Conservation (phyloP, 2,888 invertebrate genomes). For the Leptinotarsa tumamoca region DNA sequence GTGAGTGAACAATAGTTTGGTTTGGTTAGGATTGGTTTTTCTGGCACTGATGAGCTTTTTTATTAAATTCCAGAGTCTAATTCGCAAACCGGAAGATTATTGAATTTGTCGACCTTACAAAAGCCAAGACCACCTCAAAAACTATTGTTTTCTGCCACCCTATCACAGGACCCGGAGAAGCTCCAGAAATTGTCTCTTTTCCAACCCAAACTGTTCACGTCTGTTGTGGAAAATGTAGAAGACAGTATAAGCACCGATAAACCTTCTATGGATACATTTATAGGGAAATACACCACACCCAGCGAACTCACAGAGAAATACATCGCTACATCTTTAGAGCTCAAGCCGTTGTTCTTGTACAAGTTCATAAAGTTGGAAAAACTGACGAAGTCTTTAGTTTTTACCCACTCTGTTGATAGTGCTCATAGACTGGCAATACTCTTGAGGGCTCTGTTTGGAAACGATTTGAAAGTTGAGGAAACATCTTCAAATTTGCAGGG, state of each 20-base stretch:
- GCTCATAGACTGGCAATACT: slow-evolving; percentile 80
- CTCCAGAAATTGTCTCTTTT: slow-evolving; percentile 89
- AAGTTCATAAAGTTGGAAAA: slow-evolving; percentile 75
- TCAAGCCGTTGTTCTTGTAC: slow-evolving; percentile 86
- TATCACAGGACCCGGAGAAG: slow-evolving; percentile 96
- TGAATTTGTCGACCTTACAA: slow-evolving; percentile 60
- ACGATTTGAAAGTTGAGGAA: slow-evolving; percentile 72
- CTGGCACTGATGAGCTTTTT: not conserved
- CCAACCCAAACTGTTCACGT: slow-evolving; percentile 91
- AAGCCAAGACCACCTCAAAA: slow-evolving; percentile 75
- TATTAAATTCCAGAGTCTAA: slow-evolving; percentile 38
- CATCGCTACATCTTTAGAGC: slow-evolving; percentile 73
- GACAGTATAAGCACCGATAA: slow-evolving; percentile 52
- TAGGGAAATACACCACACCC: slow-evolving; percentile 87
- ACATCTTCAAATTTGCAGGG: slow-evolving; percentile 76
- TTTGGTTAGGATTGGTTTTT: not conserved
- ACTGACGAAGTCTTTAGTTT: slow-evolving; percentile 87
- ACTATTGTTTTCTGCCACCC: slow-evolving; percentile 95
- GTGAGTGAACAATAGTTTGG: slow-evolving; percentile 37
- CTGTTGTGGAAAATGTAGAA: slow-evolving; percentile 67
- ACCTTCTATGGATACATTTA: slow-evolving; percentile 67
- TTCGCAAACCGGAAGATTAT: slow-evolving; percentile 48
- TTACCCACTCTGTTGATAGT: slow-evolving; percentile 85
- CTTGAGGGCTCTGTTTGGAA: slow-evolving; percentile 72
- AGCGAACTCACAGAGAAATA: slow-evolving; percentile 79